Conservation (phyloP, 1,140 invertebrate species). For the Teleogryllus occipitalis region DNA sequence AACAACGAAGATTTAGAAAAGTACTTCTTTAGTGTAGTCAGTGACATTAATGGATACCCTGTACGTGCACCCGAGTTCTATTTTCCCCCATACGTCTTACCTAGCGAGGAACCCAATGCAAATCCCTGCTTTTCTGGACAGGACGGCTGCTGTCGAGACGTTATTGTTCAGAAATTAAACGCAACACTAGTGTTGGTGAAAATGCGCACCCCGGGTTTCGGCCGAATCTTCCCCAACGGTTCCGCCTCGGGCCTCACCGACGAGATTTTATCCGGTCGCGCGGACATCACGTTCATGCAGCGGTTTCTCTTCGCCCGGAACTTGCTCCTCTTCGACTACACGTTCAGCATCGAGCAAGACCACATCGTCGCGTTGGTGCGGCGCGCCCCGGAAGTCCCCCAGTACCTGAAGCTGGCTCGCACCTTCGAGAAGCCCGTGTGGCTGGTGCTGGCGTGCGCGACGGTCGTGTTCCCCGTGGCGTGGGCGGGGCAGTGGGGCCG, state of each 20-base stretch:
- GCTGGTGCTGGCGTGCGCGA: neutral
- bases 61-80: neutral
- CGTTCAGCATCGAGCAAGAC: neutral
- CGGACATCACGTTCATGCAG: neutral
- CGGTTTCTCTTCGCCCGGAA: neutral
- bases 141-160: neutral
- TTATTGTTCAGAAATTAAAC: neutral
- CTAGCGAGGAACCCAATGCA: neutral
- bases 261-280: neutral
- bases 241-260: neutral
- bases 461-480: neutral
- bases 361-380: neutral
- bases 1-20: neutral
- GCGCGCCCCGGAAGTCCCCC: neutral
- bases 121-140: neutral
- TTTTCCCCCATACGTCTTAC: neutral
- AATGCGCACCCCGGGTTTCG: neutral
- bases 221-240: neutral
- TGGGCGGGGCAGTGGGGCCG: neutral
- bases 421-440: neutral
- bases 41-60: neutral
- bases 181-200: neutral
- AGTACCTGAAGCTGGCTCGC: neutral
- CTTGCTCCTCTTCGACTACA: neutral
- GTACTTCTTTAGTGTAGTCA: neutral